Evolutionary conservation across 2,888 invertebrate genomes (phyloP), one percentile per base, ranked within the genome.

Genomic region (Melolontha melolontha): DNA sequence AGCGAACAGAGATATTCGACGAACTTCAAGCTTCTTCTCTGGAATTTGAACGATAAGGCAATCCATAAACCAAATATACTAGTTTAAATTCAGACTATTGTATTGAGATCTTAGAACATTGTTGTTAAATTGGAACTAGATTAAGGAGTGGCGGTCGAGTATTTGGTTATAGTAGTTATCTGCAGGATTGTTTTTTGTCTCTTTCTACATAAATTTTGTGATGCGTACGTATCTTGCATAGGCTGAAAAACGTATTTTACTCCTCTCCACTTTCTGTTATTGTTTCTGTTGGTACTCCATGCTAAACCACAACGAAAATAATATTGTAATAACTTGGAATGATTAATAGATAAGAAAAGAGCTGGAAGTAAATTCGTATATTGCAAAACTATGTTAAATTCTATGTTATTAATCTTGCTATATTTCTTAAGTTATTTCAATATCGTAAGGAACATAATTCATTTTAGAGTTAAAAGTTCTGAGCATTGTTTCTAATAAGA

Each of bases 121-220:
- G 74, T 73, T 72, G 73, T 73, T 73, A 74, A 72, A 73, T 72
- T 72, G 67, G 70, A 72, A 72, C 71, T 70, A 67, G 69, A 74
- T 73, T 73, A 73, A 57, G 42, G 42, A 12, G 71, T 71, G 66
- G 71, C 67, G 71, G 71, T 71, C 69, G 71, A 67, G 67, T 70
- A 72, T 63, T 69, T 16, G 14, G 34, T 64, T 39, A 6, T 22
- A 22, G 50, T 41, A 17, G 8, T 29, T 29, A 10, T 57, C 44
- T 11, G 7, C 29, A 44, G 12, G 34, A 34, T 34, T 34, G 34
- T 57, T 47, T 17, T 6, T 34, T 12, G 47, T 62, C 59, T 39
- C 16, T 14, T 34, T 62, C 39, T 47, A 62, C 1, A 8, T 34
- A 34, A 22, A 34, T 2, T 14, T 10, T 14, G 47, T 34, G 16